phyloP scores from a whole-genome alignment of 1,140 invertebrate species.

The Meloidogyne floridensis region DNA sequence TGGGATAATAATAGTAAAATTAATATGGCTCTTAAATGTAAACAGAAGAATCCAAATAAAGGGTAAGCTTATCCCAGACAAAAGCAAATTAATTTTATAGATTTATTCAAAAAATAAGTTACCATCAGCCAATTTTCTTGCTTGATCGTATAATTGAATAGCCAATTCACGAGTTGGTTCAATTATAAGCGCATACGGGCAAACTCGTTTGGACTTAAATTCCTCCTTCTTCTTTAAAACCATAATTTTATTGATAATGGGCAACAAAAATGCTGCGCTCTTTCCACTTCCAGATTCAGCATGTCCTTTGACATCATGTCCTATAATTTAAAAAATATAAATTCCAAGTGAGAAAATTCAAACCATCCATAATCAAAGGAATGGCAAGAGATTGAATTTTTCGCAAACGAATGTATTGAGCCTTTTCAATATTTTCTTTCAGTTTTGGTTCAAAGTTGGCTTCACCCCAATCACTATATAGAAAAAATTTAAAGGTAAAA shows the following conservation, averaged over 20 bases:
- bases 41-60: too few species aligned
- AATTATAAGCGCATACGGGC: slow-evolving; percentile 86
- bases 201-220: slow-evolving; percentile 79
- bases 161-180: slow-evolving; percentile 93
- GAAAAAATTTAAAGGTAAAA: slow-evolving; percentile 12
- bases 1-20: too few species aligned
- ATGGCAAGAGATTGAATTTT: slow-evolving; percentile 42
- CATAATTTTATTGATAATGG: slow-evolving; percentile 92
- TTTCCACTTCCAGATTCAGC: slow-evolving; percentile 75
- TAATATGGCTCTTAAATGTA: too few species aligned
- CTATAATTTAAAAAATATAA: slow-evolving; percentile 5
- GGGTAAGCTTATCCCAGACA: too few species aligned
- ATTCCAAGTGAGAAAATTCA: too few species aligned
- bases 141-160: slow-evolving; percentile 94
- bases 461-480: slow-evolving; percentile 38
- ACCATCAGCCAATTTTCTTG: slow-evolving; percentile 90
- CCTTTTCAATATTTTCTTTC: slow-evolving; percentile 35
- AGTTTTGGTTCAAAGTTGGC: slow-evolving; percentile 30
- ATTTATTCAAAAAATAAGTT: slow-evolving; percentile 2
- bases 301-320: slow-evolving; percentile 58
- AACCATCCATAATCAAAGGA: slow-evolving; percentile 43
- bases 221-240: slow-evolving; percentile 70
- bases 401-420: slow-evolving; percentile 32
- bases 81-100: slow-evolving; percentile 7
- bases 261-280: slow-evolving; percentile 92